phyloP scores from a whole-genome alignment of 53 echinoderm and acorn worm genomes.

The Glandiceps talaboti region DNA sequence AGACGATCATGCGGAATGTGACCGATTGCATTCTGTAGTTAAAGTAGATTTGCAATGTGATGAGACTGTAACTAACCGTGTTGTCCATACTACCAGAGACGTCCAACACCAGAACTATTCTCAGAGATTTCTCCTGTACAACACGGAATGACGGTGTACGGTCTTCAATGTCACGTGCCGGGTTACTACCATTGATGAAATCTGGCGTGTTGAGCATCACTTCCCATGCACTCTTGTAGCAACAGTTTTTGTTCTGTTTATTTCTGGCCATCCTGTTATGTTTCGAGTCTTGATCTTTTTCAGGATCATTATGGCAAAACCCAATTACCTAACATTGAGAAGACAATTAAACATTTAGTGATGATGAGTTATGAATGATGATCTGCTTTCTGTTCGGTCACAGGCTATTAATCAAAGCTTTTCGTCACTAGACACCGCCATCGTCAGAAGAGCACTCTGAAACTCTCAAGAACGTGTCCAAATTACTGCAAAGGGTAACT shows the following conservation, averaged over 20 bases:
- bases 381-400: not conserved
- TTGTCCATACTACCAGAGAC: slow-evolving; percentile 27
- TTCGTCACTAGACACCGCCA: too few species aligned
- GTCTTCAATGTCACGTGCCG: slow-evolving; percentile 15
- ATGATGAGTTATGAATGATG: not conserved
- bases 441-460: too few species aligned
- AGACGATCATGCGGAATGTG: too few species aligned
- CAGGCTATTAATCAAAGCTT: not conserved
- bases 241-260: slow-evolving; percentile 48
- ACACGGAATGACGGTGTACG: slow-evolving; percentile 16
- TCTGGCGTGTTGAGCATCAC: slow-evolving; percentile 48
- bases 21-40: too few species aligned
- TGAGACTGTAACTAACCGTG: not conserved
- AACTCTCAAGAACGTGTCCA: too few species aligned
- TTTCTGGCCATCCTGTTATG: slow-evolving; percentile 49
- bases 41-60: too few species aligned
- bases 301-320: slow-evolving; percentile 56
- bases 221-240: slow-evolving; percentile 67
- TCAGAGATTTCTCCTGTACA: slow-evolving; percentile 22
- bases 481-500: not conserved
- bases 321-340: slow-evolving; percentile 21
- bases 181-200: slow-evolving; percentile 17
- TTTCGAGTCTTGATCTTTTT: slow-evolving; percentile 20
- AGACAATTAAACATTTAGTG: not conserved
- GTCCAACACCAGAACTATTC: slow-evolving; percentile 33